Evolutionary conservation across 2,113 vertebrate species (phyloP), one percentile per base, ranked within the genome.

Genomic region (Toxotes chatareus): DNA sequence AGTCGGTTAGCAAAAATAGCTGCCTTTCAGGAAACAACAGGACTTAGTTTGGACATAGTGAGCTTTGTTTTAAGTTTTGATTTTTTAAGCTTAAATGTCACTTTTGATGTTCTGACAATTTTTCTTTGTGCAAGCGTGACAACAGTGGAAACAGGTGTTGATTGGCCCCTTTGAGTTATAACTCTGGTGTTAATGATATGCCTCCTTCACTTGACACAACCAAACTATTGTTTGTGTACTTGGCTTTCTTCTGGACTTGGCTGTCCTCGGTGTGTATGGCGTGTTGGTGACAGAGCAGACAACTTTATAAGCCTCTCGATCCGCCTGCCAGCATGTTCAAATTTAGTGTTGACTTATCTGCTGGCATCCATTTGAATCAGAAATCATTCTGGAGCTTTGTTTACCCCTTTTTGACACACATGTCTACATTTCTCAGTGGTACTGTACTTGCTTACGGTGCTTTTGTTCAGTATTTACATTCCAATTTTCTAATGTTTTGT

Each of bases 161-260:
- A 92, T 92, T 88, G 77, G 88, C 72, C 66, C 74, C 68, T 82
- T 79, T 40, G 51, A 73, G 79, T 85, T 61, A 55, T 71, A 65
- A 59, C 80, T 80, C 61, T 68, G 75, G 87, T 86, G 91, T 83
- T 89, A 89, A 90, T 89, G 73, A 88, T 70, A 84, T 79, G 75
- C 85, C 59, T 88, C 76, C 70, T 72, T 84, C 51, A 3, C 87
- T 51, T 78, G 70, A 79, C 70, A 79, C 66, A 71, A 71, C 31
- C 75, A 61, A 72, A 65, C 81, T 67, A 67, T 76, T 79, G 87
- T 88, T 82, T 84, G 78, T 80, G 77, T 67, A 21, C 75, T 83
- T 68, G 42, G 75, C 65, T 77, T 60, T 84, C 60, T 53, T 34
- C 64, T 77, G 75, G 80, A 82, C 72, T 75, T 60, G 56, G 73